A percentile compares a stretch with the other conserved stretches of the same genome.
These are phyloP conservation scores for Otolemur garnettii DNA, from an alignment of 2,113 vertebrate genomes.

Conservation along the genomic window DNA sequence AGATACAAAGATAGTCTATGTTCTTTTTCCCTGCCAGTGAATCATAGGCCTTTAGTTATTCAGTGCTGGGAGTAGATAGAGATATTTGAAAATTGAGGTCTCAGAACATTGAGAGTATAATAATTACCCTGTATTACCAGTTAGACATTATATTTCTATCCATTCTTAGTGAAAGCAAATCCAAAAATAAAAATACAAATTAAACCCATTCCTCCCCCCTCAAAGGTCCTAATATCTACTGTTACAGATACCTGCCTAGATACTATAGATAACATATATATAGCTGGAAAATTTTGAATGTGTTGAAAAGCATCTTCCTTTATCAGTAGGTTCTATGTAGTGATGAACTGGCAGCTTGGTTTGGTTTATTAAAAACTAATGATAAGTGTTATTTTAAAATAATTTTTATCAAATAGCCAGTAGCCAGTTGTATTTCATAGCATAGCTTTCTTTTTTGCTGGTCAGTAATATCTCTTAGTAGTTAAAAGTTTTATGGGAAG, in stretches of 20 bases:
- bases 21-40: neutral
- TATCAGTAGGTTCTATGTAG: neutral
- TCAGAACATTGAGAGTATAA: neutral
- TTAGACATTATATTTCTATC: neutral
- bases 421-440: neutral
- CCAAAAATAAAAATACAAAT: neutral
- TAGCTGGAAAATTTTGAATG: neutral
- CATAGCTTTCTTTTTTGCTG: neutral
- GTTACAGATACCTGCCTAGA: neutral
- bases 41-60: neutral
- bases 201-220: neutral
- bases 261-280: neutral
- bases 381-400: neutral
- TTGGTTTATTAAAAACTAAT: neutral
- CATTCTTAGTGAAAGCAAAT: neutral
- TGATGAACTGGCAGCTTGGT: neutral
- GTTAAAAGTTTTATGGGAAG: conserved; percentile 30
- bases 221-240: neutral
- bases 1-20: neutral
- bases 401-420: neutral
- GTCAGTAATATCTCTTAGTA: neutral
- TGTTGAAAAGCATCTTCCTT: neutral
- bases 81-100: conserved; percentile 33
- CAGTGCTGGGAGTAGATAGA: neutral
- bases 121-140: neutral